Base-by-base conservation (phyloP, 2,888 invertebrate species). In the Ochropleura plecta region DNA sequence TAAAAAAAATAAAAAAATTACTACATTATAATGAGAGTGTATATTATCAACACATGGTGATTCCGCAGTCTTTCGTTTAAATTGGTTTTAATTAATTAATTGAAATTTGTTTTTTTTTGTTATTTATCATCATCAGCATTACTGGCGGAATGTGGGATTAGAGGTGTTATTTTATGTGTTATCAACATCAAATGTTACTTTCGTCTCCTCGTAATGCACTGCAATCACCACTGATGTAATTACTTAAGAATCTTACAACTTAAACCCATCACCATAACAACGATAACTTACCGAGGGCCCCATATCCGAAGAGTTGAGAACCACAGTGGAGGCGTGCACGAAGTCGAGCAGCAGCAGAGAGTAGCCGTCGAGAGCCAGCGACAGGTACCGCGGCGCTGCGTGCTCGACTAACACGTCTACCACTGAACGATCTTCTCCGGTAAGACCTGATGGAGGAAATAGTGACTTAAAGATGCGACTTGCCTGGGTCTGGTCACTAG, bases 261-360 rank as follows among this genome's bases (percentile, higher is more conserved):
- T 6, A 20, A 20, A 12, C 20, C 55, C 20, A 55, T 3, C 6
- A 55, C 7, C 7, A 59, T 8, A 42, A 42, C n/a, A 40, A 0
- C 40, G n/a, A 12, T 42, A 44, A 14, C 62, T 71, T 7, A 96
- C 96, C 84, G 96, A 93, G 59, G 97, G 96, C 63, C 97, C 97
- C 77, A 98, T 97, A 91, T 99, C 99, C 18, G 97, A 97, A 20
- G 98, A 98, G 88, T 98, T 98, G 77, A 99, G 97, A 81, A 99
- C 97, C 40, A 98, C 97, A 78, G 98, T 98, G 84, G 99, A 98
- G 12, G 99, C 99, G 90, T 98, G 98, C 53, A 99, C 98, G 88
- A 99, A 98, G 96, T 99, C 99, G 72, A 99, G 95, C 68, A 99
- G 95, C 3, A 99, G 96, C 72, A 99, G 96, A 2, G 99, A 98